Evolutionary conservation across 92 coral and sea anemone genomes (phyloP).

Genomic region (Bergia puertoricense): DNA sequence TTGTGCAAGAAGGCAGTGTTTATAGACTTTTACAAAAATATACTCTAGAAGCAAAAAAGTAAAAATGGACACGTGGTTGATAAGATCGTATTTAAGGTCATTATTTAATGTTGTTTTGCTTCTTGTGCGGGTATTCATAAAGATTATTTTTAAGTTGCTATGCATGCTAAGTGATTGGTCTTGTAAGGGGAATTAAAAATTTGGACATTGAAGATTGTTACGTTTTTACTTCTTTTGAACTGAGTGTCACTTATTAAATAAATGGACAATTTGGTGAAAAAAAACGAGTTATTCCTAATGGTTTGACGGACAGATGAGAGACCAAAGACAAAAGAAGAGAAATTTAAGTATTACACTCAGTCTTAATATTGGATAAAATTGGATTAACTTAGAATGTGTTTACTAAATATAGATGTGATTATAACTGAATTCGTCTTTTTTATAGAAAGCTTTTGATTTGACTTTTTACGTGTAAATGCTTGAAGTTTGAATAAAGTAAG

Average conservation of each 20-base stretch:
- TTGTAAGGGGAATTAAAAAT: no score
- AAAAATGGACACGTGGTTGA: not conserved
- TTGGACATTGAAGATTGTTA: not conserved
- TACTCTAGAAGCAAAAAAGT: not conserved
- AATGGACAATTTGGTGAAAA: no score
- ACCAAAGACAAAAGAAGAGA: no score
- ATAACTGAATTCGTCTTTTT: no score
- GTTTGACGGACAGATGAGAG: no score
- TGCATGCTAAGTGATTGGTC: not conserved
- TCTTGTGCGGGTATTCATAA: not conserved
- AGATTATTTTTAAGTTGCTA: not conserved
- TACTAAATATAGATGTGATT: no score
- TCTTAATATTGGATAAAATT: no score
- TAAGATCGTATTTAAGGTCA: not conserved
- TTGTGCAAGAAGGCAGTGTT: not conserved
- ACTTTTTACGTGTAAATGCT: not conserved
- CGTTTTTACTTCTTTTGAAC: no score
- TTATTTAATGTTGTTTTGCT: not conserved
- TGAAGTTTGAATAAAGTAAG: not conserved
- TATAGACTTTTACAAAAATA: not conserved
- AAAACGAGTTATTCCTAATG: no score
- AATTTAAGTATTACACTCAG: no score
- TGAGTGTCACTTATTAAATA: no score
- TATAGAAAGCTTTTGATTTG: not conserved
- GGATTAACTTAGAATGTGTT: no score